Evolutionary conservation across 2,797 vertebrate genomes (phyloP).

Genomic region (Capromys pilorides): DNA sequence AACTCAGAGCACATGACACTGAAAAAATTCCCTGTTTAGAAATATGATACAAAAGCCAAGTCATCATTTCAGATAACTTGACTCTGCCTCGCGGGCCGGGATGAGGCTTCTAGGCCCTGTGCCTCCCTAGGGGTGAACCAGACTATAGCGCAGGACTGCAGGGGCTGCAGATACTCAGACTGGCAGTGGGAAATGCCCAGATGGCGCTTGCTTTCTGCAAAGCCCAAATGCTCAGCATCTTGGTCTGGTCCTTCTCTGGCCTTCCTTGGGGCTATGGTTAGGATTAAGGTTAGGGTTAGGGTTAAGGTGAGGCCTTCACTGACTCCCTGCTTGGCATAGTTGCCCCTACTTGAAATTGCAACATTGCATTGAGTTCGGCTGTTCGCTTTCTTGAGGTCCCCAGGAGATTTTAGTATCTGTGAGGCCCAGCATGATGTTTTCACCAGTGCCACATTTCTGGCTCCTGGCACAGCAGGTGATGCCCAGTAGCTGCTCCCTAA

Average conservation of each 20-base stretch:
- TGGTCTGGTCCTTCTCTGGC: neutral
- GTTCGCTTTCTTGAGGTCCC: neutral
- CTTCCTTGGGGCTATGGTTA: neutral
- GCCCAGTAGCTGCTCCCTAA: neutral
- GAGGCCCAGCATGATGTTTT: neutral
- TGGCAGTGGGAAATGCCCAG: neutral
- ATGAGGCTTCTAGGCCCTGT: neutral
- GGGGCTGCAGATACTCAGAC: neutral
- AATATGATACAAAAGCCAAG: conserved; percentile 52
- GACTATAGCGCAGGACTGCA: neutral
- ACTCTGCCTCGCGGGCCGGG: neutral
- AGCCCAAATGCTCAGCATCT: neutral
- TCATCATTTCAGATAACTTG: conserved; percentile 54
- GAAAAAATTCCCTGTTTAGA: conserved; percentile 63
- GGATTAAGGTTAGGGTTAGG: neutral
- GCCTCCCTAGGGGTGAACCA: neutral
- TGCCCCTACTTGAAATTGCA: neutral
- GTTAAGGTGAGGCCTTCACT: neutral
- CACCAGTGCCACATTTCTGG: conserved; percentile 35
- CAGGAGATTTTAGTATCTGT: neutral
- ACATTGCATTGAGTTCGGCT: neutral
- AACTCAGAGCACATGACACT: conserved; percentile 57
- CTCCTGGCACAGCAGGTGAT: neutral
- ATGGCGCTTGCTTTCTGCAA: rapidly evolving
- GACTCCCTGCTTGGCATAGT: neutral